phyloP scores from a whole-genome alignment of 1,140 invertebrate genomes.

The Drosophila dunni region DNA sequence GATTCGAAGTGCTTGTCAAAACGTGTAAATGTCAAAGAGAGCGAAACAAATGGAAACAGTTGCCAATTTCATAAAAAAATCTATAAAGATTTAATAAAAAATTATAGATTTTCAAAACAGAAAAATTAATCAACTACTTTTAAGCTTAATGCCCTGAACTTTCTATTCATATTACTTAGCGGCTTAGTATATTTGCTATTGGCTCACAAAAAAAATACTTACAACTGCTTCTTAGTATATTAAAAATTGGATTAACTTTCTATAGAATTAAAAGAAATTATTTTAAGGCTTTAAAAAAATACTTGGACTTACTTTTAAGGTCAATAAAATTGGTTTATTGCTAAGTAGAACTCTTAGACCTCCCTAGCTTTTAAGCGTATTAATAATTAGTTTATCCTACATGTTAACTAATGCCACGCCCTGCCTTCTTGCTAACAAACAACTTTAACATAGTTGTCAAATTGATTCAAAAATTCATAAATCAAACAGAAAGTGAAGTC shows the following conservation, averaged over 20 bases:
- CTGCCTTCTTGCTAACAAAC: background rate
- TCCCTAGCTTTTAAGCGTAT: background rate
- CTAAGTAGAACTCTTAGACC: background rate
- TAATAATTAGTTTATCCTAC: slow-evolving; percentile 1
- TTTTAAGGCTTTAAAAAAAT: background rate
- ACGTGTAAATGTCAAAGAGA: slow-evolving; percentile 48
- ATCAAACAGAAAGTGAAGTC: slow-evolving; percentile 65
- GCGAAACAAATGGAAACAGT: slow-evolving; percentile 34
- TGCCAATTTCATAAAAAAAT: slow-evolving; percentile 34
- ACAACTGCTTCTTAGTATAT: background rate
- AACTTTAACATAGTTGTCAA: slow-evolving; percentile 56
- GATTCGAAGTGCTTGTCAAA: slow-evolving; percentile 52
- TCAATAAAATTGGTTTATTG: slow-evolving; percentile 5
- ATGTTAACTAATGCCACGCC: background rate
- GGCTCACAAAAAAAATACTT: too few species aligned
- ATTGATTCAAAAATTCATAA: slow-evolving; percentile 82
- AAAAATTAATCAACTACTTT: too few species aligned
- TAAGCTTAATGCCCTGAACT: too few species aligned
- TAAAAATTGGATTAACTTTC: background rate
- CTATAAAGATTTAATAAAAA: slow-evolving; percentile 4
- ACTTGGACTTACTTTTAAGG: background rate
- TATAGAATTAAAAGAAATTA: too few species aligned
- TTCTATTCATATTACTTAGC: background rate
- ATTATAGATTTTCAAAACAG: background rate
- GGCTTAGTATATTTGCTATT: too few species aligned